Conservation (phyloP, 2,113 vertebrate genomes). For the Strix uralensis region DNA sequence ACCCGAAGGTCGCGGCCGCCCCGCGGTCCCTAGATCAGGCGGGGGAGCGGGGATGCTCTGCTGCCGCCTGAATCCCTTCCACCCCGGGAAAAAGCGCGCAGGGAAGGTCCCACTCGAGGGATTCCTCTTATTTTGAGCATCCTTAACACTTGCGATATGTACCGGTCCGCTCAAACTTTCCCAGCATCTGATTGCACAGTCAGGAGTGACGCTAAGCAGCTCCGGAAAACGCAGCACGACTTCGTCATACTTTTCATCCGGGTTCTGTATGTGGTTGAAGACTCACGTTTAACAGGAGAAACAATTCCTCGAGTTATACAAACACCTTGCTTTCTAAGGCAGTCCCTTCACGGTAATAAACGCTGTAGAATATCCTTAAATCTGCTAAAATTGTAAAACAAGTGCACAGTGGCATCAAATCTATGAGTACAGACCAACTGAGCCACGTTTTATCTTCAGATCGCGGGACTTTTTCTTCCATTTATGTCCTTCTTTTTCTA, state of each 20-base stretch:
- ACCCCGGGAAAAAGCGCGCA: rapidly evolving
- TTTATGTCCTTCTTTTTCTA: not conserved
- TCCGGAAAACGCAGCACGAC: rapidly evolving
- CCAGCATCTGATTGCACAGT: not conserved
- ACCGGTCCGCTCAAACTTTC: not conserved
- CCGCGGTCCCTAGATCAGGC: no score
- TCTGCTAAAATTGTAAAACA: not conserved
- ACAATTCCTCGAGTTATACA: not conserved
- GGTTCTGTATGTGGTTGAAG: not conserved
- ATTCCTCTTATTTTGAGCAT: not conserved
- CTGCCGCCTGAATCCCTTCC: rapidly evolving
- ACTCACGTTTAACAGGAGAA: not conserved
- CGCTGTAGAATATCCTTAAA: not conserved
- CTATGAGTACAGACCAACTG: not conserved
- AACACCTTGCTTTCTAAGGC: not conserved
- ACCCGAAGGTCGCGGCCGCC: rapidly evolving
- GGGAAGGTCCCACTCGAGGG: not conserved
- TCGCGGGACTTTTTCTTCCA: not conserved
- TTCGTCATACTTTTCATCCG: not conserved
- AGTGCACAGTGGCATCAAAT: not conserved
- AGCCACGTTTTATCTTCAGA: not conserved
- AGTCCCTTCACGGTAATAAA: not conserved
- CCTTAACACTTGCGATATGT: rapidly evolving
- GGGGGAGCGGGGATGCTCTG: not conserved
- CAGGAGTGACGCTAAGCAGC: not conserved